Evolutionary conservation across 2,797 vertebrate species (phyloP), one percentile per base, ranked within the genome.

Genomic region (Furcifer pardalis): DNA sequence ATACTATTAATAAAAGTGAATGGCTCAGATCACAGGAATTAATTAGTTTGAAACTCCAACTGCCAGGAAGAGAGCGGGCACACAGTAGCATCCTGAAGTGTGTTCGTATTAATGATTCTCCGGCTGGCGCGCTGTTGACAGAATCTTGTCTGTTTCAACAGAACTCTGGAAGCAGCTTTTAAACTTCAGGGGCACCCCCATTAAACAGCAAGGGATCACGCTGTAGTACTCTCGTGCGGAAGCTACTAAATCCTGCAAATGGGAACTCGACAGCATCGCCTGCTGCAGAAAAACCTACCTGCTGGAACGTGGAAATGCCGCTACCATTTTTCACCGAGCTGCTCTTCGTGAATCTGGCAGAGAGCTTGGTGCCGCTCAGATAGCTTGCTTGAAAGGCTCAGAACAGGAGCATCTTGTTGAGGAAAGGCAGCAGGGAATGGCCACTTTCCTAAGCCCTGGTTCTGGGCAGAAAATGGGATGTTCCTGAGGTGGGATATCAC

Each of bases 1-100:
- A 92, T 94, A 89, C 92, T 87, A 87, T 92, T 92, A 92, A 94
- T 95, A 94, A 95, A 94, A 95, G 86, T 93, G 93, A 92, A 94
- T 8, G 86, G 91, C 92, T 96, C 91, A 94, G 94, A 96, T 94
- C 94, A 95, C 91, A 94, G 90, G 85, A 74, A 95, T 95, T 95
- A 94, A 95, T 96, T 93, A 94, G 91, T 93, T 95, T 91, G 86
- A 93, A 95, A 93, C 94, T 93, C 72, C 93, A 91, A 91, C 91
- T 92, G 92, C 91, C 87, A 84, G 94, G 89, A 93, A 94, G 86
- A 88, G 90, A 91, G 88, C 76, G 90, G 83, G 86, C 89, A 90
- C 91, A 87, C 91, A 90, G 92, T 89, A 90, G 90, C 86, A 92
- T 92, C 89, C 90, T 93, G 93, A 92, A 92, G 74, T 83, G 84